Evolutionary conservation across 2,113 vertebrate species (phyloP).

Genomic region (Arizona elegans): DNA sequence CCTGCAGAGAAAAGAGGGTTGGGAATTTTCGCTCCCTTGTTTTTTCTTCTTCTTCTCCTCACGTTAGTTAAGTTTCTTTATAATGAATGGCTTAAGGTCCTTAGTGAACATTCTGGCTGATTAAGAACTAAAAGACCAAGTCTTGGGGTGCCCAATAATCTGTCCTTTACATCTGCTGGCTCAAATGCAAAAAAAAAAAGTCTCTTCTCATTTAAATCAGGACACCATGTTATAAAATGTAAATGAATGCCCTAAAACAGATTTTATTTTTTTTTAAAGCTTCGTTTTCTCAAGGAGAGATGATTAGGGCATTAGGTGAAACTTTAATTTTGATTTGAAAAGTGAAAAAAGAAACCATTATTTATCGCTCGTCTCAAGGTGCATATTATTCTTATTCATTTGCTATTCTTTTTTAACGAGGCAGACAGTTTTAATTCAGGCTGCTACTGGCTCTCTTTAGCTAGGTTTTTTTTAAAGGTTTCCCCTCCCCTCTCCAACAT

Average conservation of each 20-base stretch:
- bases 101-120: not conserved
- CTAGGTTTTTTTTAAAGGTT: constrained; percentile 2
- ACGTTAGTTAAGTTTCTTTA: not conserved
- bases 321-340: not conserved
- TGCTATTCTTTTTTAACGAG: not conserved
- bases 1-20: not conserved
- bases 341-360: not conserved
- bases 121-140: not conserved
- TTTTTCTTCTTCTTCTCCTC: not conserved
- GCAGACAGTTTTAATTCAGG: not conserved
- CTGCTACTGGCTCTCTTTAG: not conserved
- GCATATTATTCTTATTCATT: not conserved
- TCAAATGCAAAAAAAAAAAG: not conserved
- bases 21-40: not conserved
- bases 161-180: not conserved
- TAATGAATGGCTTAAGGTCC: not conserved
- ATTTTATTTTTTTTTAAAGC: not conserved
- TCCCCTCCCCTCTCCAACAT: not conserved
- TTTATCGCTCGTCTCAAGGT: not conserved
- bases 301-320: not conserved
- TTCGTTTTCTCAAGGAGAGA: not conserved
- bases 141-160: not conserved
- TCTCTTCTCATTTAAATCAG: not conserved
- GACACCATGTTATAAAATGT: not conserved
- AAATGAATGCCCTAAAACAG: not conserved